phyloP scores from a whole-genome alignment of 1,140 invertebrate species.

The Chlorops oryzae region DNA sequence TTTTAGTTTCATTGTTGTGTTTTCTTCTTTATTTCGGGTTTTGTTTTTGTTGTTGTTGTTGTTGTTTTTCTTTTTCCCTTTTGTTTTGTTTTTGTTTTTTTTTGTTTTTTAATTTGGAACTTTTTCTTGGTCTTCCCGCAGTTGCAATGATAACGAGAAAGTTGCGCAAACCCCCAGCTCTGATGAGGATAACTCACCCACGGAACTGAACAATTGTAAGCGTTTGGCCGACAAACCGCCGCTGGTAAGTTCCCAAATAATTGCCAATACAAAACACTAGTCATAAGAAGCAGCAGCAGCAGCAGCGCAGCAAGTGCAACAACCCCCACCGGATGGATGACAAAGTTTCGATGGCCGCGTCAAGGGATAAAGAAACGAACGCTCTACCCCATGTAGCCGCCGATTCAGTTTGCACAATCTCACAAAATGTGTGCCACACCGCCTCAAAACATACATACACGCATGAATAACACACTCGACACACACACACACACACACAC shows the following conservation, averaged over 20 bases:
- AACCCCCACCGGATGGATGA: not conserved
- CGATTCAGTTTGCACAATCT: not conserved
- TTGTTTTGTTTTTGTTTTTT: too few relatives aligned
- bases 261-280: not conserved
- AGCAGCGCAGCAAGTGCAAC: not conserved
- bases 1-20: too few relatives aligned
- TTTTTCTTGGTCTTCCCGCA: too few relatives aligned
- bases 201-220: constrained; percentile 79
- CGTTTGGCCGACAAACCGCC: constrained; percentile 73
- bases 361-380: not conserved
- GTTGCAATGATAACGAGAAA: constrained; percentile 48
- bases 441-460: too few relatives aligned
- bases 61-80: too few relatives aligned
- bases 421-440: not conserved
- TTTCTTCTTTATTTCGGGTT: too few relatives aligned
- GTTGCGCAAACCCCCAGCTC: constrained; percentile 66
- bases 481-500: not conserved
- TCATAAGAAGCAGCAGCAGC: not conserved
- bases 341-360: not conserved
- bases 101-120: too few relatives aligned
- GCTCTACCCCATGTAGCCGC: not conserved
- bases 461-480: not conserved
- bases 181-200: constrained; percentile 82
- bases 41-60: too few relatives aligned
- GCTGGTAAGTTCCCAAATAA: constrained; percentile 54